Evolutionary conservation across 1,140 invertebrate species (phyloP), one percentile per base, ranked within the genome.

Genomic region (Penaeus chinensis): DNA sequence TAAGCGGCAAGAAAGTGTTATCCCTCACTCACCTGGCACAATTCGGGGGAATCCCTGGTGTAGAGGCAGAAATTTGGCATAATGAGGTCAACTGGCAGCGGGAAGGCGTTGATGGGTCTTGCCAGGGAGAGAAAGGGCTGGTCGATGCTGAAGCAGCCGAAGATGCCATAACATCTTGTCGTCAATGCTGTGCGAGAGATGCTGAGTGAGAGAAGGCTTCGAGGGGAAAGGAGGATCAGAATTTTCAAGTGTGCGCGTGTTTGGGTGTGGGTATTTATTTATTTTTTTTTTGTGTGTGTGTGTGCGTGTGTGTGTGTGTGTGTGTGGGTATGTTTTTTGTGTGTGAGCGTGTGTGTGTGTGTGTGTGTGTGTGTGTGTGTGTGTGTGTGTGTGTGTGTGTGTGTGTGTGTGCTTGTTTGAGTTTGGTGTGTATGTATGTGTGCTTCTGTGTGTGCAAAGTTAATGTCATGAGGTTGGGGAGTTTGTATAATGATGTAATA

Each of bases 81-180:
- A 81, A 95, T 93, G 83, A 92, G 93, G 76, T 94, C 92, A 42
- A 95, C 93, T 87, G 94, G 93, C 88, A 94, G 93, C 0, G 97
- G 97, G 91, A 96, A 96, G 19, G 95, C 93, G 84, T 95, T 95
- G 54, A 97, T 95, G 13, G 96, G 96, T 63, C 96, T 93, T 83
- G 95, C 94, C 10, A 95, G 90, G 22, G 92, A 95, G 0, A 95
- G 94, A 96, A 96, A 98, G 5, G 96, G 96, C 37, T 94, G 93
- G n/a, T 94, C 94, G 69, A 96, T 95, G 61, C 96, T 95, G 91
- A 96, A 97, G 91, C 97, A 98, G 10, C 96, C 97, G 89, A 96
- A 97, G 0, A 94, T 93, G 3, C 94, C 95, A 91, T 95, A 97
- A 91, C 96, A 98, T 91, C 92, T 61, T 4, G 65, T 88, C 37